These are phyloP conservation scores for Geococcyx californianus DNA, from an alignment of 2,113 vertebrate species.

Conservation along the genomic window DNA sequence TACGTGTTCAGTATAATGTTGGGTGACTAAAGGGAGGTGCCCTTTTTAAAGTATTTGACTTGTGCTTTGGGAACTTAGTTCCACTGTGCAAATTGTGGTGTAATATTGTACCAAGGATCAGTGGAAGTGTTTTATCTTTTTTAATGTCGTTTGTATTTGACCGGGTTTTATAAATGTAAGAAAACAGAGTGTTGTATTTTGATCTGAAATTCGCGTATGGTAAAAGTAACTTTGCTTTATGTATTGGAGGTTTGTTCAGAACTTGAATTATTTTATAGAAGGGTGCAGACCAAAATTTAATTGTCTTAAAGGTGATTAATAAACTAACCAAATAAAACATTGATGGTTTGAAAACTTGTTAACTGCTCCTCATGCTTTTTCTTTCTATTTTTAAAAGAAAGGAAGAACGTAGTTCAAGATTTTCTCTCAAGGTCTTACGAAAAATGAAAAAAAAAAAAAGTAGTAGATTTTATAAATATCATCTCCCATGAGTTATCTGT, in stretches of 20 bases:
- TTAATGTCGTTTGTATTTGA: conserved; percentile 81
- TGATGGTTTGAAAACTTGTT: conserved; percentile 70
- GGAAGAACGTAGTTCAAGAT: not conserved
- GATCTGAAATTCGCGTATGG: conserved; percentile 81
- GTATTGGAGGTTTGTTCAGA: conserved; percentile 80
- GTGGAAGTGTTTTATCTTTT: conserved; percentile 83
- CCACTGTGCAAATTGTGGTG: conserved; percentile 73
- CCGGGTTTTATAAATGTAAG: conserved; percentile 81
- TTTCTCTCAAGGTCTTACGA: not conserved
- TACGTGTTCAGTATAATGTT: conserved; percentile 21
- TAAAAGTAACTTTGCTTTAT: conserved; percentile 79
- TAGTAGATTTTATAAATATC: conserved; percentile 38
- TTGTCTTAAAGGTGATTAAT: conserved; percentile 78
- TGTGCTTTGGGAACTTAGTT: conserved; percentile 58
- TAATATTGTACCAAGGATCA: conserved; percentile 75
- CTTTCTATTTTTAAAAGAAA: not conserved
- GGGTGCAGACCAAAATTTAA: conserved; percentile 78
- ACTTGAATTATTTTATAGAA: conserved; percentile 85
- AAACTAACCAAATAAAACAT: conserved; percentile 79
- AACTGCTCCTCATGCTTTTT: not conserved
- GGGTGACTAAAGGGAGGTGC: conserved; percentile 36
- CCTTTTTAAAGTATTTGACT: conserved; percentile 45
- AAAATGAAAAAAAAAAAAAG: not conserved
- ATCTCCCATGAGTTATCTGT: conserved; percentile 49
- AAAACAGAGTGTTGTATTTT: conserved; percentile 83